Evolutionary conservation across 2,888 invertebrate genomes (phyloP), one percentile per base, ranked within the genome.

Genomic region (Loripinus fragilis): DNA sequence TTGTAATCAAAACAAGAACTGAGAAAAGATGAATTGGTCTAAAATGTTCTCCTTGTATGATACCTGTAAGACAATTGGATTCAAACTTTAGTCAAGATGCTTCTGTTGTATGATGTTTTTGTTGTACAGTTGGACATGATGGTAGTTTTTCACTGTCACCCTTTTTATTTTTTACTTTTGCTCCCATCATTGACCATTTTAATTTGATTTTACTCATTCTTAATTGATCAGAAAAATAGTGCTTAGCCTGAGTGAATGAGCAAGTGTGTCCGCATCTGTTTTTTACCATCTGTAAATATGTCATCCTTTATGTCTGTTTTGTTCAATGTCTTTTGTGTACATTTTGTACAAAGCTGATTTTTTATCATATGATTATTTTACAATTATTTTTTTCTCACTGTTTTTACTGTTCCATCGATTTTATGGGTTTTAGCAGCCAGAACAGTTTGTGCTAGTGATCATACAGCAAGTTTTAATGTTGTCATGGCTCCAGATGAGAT

Each of bases 331-430:
- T 60, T 60, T 60, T 60, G 20, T 60, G 60, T 60, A 60, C 60
- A 60, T 60, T 60, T 60, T 60, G 60, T 60, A 60, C 60, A 60
- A 20, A 60, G 60, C 60, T 23, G 45, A 45, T 45, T 33, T 30
- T 60, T 60, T 60, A 33, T 33, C 60, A 60, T 60, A 33, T 60
- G 60, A 60, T 60, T 60, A 60, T 60, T 60, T 60, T 60, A 60
- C 60, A 30, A 33, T 33, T 33, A 60, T 60, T 60, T 55, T n/a
- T 38, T 60, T 60, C 60, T 60, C 60, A 60, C 30, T 17, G 60
- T 60, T 60, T 52, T 33, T 60, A 60, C 33, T 60, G 60, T 60
- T 60, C 60, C 60, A 60, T 60, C 17, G 23, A 60, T 30, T 60
- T 60, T 33, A 60, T 60, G 60, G 60, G 60, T 60, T 33, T 17